These are phyloP conservation scores for Phrynocephalus versicolor DNA, from an alignment of 2,113 vertebrate species.

Conservation along the genomic window DNA sequence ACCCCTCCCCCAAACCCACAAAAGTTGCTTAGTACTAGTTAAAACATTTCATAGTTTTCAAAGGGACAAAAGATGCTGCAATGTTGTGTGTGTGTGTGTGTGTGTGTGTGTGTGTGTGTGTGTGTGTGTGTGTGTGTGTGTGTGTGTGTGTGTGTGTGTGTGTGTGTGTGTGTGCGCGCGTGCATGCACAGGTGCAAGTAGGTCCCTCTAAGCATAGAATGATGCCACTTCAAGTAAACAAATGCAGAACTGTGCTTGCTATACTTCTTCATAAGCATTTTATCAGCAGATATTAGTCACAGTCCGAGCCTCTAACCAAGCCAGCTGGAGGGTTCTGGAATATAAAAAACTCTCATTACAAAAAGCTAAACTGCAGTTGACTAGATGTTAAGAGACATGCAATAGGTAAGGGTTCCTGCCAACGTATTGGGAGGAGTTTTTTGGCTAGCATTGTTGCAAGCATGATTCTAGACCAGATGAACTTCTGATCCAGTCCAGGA, in stretches of 20 bases:
- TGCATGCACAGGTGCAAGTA: too few relatives aligned
- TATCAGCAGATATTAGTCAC: too few relatives aligned
- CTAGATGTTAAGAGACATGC: neutral
- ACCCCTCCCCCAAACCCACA: neutral
- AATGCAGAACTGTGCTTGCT: neutral
- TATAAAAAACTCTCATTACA: too few relatives aligned
- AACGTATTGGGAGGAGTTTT: neutral
- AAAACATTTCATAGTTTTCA: neutral
- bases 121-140: too few relatives aligned
- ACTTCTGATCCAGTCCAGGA: neutral
- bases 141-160: too few relatives aligned
- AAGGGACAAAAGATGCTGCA: neutral
- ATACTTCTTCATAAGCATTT: neutral
- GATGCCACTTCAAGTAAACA: neutral
- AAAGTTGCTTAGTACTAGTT: neutral
- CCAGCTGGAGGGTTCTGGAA: too few relatives aligned
- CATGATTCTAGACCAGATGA: neutral
- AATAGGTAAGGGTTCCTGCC: neutral
- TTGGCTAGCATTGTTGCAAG: neutral
- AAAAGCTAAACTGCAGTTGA: too few relatives aligned
- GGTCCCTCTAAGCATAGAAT: neutral
- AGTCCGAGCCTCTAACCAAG: too few relatives aligned
- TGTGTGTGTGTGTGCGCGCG: too few relatives aligned
- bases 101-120: too few relatives aligned
- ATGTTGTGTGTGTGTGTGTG: too few relatives aligned